Percentiles rank a stretch among this genome's conserved stretches.
These are phyloP conservation scores for Euglossa dilemma DNA, from an alignment of 1,140 invertebrate species.

Conservation along the genomic window DNA sequence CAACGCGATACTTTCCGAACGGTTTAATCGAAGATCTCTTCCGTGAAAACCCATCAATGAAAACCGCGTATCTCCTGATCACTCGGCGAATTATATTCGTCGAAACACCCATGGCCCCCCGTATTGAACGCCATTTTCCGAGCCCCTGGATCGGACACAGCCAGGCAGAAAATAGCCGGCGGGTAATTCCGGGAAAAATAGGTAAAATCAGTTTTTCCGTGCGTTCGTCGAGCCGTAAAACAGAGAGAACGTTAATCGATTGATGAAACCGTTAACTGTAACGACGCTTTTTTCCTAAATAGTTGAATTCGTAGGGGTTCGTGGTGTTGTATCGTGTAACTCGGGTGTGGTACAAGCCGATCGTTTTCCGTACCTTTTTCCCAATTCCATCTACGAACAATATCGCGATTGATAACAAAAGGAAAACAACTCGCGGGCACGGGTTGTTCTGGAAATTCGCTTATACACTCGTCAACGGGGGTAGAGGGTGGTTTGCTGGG, in stretches of 20 bases:
- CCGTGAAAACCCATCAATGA: not conserved
- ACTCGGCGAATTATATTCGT: not conserved
- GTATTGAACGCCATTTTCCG: not conserved
- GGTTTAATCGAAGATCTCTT: no score
- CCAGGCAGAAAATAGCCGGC: not conserved
- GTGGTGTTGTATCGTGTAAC: not conserved
- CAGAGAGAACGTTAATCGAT: conserved; percentile 57
- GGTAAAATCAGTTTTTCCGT: conserved; percentile 33
- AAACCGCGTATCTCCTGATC: not conserved
- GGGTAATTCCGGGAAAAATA: conserved; percentile 28
- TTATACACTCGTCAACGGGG: conserved; percentile 6
- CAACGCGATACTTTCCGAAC: no score
- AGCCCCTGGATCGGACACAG: no score
- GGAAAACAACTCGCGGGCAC: conserved; percentile 4
- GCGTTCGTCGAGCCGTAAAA: conserved; percentile 31
- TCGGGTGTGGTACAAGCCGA: no score
- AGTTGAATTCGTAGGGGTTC: not conserved
- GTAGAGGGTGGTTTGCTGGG: no score
- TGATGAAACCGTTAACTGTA: conserved; percentile 52
- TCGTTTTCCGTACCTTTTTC: conserved; percentile 10
- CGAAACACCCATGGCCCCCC: no score
- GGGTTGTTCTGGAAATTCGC: conserved; percentile 6
- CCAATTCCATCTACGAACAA: conserved; percentile 19
- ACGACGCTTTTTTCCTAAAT: conserved; percentile 48
- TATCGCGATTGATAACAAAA: conserved; percentile 36